Percentiles rank a stretch among this genome's conserved stretches.
phyloP scores from a whole-genome alignment of 2,113 vertebrate species.

The Daphoenositta chrysoptera region DNA sequence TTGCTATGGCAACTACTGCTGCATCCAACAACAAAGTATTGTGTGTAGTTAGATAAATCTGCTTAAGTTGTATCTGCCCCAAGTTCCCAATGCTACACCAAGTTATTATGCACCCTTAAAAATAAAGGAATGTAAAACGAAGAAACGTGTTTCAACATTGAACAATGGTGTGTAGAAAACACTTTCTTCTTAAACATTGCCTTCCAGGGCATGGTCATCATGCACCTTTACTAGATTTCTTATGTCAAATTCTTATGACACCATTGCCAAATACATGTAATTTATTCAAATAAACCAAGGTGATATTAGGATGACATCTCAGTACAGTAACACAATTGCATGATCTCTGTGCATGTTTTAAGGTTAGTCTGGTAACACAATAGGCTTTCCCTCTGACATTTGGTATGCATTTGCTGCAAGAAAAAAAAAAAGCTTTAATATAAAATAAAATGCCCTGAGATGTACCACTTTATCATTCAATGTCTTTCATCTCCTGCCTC shows the following conservation, averaged over 20 bases:
- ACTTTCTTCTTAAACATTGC: not conserved
- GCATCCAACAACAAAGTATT: slow-evolving; percentile 60
- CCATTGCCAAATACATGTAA: not conserved
- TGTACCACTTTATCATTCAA: not conserved
- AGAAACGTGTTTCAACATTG: slow-evolving; percentile 27
- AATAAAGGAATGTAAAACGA: slow-evolving; percentile 7
- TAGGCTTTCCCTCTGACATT: slow-evolving; percentile 14
- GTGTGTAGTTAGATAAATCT: slow-evolving; percentile 60
- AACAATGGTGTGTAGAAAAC: not conserved
- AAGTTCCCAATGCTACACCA: not conserved
- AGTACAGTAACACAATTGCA: not conserved
- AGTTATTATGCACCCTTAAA: not conserved
- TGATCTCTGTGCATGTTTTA: not conserved
- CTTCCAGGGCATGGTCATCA: slow-evolving; percentile 11
- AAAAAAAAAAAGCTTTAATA: not conserved
- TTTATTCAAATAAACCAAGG: not conserved
- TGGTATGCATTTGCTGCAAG: slow-evolving; percentile 4
- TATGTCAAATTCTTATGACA: not conserved
- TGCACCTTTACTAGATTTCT: not conserved
- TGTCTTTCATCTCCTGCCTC: slow-evolving; percentile 61
- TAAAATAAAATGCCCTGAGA: slow-evolving; percentile 44
- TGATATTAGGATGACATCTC: not conserved
- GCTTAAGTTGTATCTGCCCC: slow-evolving; percentile 47
- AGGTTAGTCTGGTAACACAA: slow-evolving; percentile 29
- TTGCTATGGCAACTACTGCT: slow-evolving; percentile 67